phyloP scores from a whole-genome alignment of 2,888 invertebrate species.

The Augiades crinisus region DNA sequence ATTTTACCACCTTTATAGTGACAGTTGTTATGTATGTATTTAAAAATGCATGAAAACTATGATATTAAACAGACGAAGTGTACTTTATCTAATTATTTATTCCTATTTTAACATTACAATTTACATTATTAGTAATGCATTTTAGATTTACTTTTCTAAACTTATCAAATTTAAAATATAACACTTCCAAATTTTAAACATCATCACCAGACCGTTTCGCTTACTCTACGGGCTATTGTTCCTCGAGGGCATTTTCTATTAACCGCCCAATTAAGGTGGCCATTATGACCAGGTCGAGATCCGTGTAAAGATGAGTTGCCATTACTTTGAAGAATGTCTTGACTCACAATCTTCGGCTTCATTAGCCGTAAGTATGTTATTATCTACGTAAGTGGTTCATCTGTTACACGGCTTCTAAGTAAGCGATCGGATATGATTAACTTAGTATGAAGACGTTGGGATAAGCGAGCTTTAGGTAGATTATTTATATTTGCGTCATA shows the following conservation, averaged over 20 bases:
- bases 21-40: too few relatives aligned
- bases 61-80: too few relatives aligned
- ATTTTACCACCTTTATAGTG: too few relatives aligned
- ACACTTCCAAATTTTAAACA: neutral
- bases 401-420: neutral
- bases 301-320: constrained; percentile 34
- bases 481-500: too few relatives aligned
- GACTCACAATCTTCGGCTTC: constrained; percentile 27
- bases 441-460: neutral
- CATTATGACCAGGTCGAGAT: constrained; percentile 37
- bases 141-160: too few relatives aligned
- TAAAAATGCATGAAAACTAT: too few relatives aligned
- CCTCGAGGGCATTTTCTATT: constrained; percentile 47
- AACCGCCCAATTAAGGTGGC: constrained; percentile 51
- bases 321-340: constrained; percentile 33
- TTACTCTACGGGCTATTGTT: constrained; percentile 5
- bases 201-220: neutral
- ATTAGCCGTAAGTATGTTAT: constrained; percentile 22
- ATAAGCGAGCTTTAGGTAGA: neutral
- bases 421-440: neutral
- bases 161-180: neutral
- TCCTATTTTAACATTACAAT: too few relatives aligned
- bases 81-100: too few relatives aligned
- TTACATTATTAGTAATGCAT: too few relatives aligned
- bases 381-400: constrained; percentile 18